Evolutionary conservation across 2,797 vertebrate species (phyloP), one percentile per base, ranked within the genome.

Genomic region (Bryconaethiops microstoma): DNA sequence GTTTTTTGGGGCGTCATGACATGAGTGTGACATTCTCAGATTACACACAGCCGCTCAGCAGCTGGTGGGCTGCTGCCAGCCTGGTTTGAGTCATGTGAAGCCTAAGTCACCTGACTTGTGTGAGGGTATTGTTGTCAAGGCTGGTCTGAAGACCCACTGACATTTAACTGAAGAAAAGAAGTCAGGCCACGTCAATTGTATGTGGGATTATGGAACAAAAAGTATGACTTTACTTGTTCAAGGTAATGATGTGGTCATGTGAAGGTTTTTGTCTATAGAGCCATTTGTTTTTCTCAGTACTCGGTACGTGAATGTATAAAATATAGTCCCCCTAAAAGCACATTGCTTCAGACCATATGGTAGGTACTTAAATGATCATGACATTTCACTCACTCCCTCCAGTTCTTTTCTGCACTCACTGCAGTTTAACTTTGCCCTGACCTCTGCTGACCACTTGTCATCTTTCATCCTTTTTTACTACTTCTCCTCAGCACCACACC

Each of bases 41-140:
- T 85, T 83, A 82, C 84, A 83, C 69, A 65, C 74, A 57, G 62
- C 76, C 59, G 57, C 67, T 64, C 25, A 74, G 63, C 78, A 85
- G 74, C 84, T 83, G 81, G 78, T 77, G 78, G 74, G 64, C 76
- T 45, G 70, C 67, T 74, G 78, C 55, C 78, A 80, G 74, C 70
- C 67, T 74, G 25, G 60, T 60, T 76, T 74, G 78, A 40, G 62
- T 83, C 78, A 80, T 23, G 17, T 77, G 74, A 70, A 62, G 8
- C 55, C 6, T 19, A 62, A 64, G 74, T 83, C 81, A 85, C 81
- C 78, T 82, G 81, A 82, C 81, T 25, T 76, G 60, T 52, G 68
- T 68, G 62, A 19, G 0, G 21, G 50, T 70, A 71, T 79, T 79
- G 77, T 83, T 72, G 59, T 19, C 39, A 2, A 42, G 25, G 29